Percentiles rank a stretch among this genome's conserved stretches.
Evolutionary conservation across 2,113 vertebrate species (phyloP).

Genomic region (Chaetops frenatus): DNA sequence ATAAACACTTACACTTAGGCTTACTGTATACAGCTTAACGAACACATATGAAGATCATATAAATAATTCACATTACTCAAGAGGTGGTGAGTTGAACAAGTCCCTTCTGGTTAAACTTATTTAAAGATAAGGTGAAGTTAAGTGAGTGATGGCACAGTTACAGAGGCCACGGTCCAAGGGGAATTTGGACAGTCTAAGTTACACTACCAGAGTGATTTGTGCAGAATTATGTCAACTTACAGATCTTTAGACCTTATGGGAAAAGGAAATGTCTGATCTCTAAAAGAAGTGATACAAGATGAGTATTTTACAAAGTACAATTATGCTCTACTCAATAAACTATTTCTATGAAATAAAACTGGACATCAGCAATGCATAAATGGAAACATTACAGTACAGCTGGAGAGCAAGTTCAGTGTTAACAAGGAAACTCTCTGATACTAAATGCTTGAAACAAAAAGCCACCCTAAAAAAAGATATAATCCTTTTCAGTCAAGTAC

Average conservation of each 20-base stretch:
- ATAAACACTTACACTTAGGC: slow-evolving; percentile 73
- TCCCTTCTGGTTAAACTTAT: slow-evolving; percentile 89
- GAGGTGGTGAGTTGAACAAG: slow-evolving; percentile 81
- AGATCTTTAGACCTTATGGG: slow-evolving; percentile 77
- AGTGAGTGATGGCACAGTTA: slow-evolving; percentile 80
- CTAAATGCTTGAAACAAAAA: background rate
- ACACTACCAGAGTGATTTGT: slow-evolving; percentile 75
- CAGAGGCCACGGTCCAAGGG: slow-evolving; percentile 78
- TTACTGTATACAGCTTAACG: slow-evolving; percentile 73
- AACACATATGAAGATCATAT: slow-evolving; percentile 84
- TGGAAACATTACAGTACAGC: background rate
- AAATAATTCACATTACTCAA: slow-evolving; percentile 92
- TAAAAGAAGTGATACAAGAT: slow-evolving; percentile 71
- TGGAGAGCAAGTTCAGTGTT: background rate
- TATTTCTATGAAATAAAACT: slow-evolving; percentile 35
- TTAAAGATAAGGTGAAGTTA: slow-evolving; percentile 85
- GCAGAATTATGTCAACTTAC: slow-evolving; percentile 76
- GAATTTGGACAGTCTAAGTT: slow-evolving; percentile 84
- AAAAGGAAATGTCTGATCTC: slow-evolving; percentile 75
- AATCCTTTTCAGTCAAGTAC: background rate
- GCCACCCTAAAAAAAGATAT: background rate
- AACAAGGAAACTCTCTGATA: background rate
- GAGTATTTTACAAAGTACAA: slow-evolving; percentile 66
- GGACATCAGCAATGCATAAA: slow-evolving; percentile 17
- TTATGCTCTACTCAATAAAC: slow-evolving; percentile 52